Conservation (phyloP, 1,140 invertebrate genomes). For the Polypedilum vanderplanki region DNA sequence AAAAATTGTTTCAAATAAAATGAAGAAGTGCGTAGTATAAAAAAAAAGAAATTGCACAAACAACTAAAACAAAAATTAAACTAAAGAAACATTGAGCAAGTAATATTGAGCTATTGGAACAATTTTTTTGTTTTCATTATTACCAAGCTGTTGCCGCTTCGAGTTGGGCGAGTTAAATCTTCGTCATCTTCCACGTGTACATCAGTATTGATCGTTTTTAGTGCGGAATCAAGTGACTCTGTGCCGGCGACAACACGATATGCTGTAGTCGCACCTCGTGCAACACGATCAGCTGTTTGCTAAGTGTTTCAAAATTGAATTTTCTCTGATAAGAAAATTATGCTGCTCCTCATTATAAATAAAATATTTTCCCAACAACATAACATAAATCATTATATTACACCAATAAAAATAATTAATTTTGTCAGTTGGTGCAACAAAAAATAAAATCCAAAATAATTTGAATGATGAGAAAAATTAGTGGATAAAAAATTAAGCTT, state of each 20-base stretch:
- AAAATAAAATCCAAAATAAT: too few relatives aligned
- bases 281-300: constrained; percentile 67
- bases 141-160: constrained; percentile 11
- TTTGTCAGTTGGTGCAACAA: neutral
- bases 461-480: too few relatives aligned
- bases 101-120: neutral
- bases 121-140: neutral
- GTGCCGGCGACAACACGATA: constrained; percentile 70
- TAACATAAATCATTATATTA: neutral
- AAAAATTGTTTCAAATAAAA: neutral
- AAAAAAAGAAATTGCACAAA: neutral
- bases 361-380: neutral
- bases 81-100: neutral
- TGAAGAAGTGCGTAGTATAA: neutral
- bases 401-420: neutral
- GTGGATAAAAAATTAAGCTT: too few relatives aligned
- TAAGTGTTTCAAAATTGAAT: constrained; percentile 39
- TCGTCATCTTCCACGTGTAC: constrained; percentile 33
- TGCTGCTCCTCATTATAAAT: neutral
- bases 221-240: constrained; percentile 59
- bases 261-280: constrained; percentile 64
- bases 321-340: neutral
- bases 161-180: neutral
- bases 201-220: constrained; percentile 12
- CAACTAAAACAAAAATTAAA: neutral